Base-by-base conservation (phyloP, 2,888 invertebrate genomes). In the Chloroclysta siterata region DNA sequence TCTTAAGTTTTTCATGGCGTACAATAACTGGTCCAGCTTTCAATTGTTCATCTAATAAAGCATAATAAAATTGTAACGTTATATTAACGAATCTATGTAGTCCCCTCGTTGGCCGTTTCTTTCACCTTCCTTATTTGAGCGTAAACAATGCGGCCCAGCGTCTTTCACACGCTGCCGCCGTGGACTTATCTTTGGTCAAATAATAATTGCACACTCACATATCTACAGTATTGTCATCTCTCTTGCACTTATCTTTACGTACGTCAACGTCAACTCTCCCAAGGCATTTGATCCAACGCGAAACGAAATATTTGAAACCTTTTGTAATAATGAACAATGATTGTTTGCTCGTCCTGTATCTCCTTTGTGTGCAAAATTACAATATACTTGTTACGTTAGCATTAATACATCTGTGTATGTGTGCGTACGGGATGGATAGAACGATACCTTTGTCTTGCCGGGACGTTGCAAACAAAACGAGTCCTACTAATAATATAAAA, bases 291-390 rank as follows among this genome's bases (percentile, higher is more conserved):
- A 93, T 92, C 87, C 87, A 88, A 89, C 85, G 88, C 89, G 90
- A 92, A 90, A 88, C 89, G 87, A 87, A 92, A 90, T 89, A 90
- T 90, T 88, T 84, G 85, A 90, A 88, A 90, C 84, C 93, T 91
- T 92, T 93, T 93, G 91, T 93, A 89, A 90, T 90, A 92, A 93
- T 91, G 90, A 91, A 92, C 92, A 92, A 91, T 91, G 90, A 93
- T 92, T 92, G 91, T 93, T 92, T 91, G 92, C 88, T 85, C 89
- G 90, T 90, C 88, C 91, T 87, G 85, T 89, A 88, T 89, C 89
- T 87, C 75, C 87, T 93, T 91, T 92, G 92, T 93, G 91, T 90
- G 91, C 90, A 79, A 92, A 92, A 92, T 93, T 92, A 92, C 92
- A 92, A 92, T 93, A 89, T 89, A 88, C 89, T 92, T 90, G 90